Evolutionary conservation across 2,797 vertebrate genomes (phyloP).

Genomic region (Macropus fuliginosus): DNA sequence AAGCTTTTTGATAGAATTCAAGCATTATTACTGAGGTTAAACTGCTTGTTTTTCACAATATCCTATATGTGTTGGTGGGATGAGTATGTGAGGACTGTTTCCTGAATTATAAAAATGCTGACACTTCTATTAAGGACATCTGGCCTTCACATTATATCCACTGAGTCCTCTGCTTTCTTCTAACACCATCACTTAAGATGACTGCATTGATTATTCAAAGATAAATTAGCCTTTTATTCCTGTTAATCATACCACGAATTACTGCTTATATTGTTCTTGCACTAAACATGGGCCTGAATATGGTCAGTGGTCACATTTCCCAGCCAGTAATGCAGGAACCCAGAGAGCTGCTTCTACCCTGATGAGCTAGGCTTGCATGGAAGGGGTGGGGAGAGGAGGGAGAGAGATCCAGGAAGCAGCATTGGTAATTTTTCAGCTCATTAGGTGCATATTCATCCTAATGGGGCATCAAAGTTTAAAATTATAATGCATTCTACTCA

Average conservation of each 20-base stretch:
- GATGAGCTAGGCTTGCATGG: slow-evolving; percentile 72
- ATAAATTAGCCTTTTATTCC: slow-evolving; percentile 57
- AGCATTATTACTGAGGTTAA: slow-evolving; percentile 66
- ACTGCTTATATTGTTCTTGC: slow-evolving; percentile 75
- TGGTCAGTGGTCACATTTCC: slow-evolving; percentile 69
- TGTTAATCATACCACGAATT: slow-evolving; percentile 72
- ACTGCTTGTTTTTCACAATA: slow-evolving; percentile 54
- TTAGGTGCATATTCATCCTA: slow-evolving; percentile 85
- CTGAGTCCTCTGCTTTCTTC: slow-evolving; percentile 61
- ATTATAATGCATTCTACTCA: slow-evolving; percentile 83
- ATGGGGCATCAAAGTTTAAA: slow-evolving; percentile 86
- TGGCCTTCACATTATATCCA: slow-evolving; percentile 52
- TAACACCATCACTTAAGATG: slow-evolving; percentile 30
- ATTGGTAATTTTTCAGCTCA: slow-evolving; percentile 84
- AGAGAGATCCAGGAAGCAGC: slow-evolving; percentile 59
- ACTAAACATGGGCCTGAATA: slow-evolving; percentile 78
- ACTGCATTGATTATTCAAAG: slow-evolving; percentile 63
- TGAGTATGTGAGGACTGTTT: slow-evolving; percentile 52
- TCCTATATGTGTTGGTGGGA: slow-evolving; percentile 28
- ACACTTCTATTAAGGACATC: slow-evolving; percentile 52
- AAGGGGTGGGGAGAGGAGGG: not conserved
- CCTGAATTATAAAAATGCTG: slow-evolving; percentile 68
- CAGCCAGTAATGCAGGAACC: slow-evolving; percentile 72
- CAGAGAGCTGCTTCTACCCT: slow-evolving; percentile 63
- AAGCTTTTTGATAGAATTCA: slow-evolving; percentile 63